Evolutionary conservation across 64 coral and sea anemone genomes (phyloP), one percentile per base, ranked within the genome.

Genomic region (Platygyra sinensis): DNA sequence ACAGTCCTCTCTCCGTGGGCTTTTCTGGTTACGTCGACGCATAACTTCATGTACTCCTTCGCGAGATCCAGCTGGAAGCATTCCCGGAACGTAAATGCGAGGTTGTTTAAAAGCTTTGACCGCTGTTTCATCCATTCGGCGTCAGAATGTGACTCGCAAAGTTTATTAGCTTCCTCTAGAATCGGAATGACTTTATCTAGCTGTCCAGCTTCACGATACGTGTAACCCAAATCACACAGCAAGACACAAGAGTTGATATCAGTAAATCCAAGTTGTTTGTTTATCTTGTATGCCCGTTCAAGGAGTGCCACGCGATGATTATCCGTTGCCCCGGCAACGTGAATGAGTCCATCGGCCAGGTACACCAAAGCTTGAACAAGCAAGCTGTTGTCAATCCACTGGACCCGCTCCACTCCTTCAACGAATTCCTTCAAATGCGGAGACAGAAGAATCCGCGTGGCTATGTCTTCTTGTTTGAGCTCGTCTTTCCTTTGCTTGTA

Each of bases 371-470:
- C 72, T 52, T 75, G 74, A n/a, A 80, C 72, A 81, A 94, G 74
- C 30, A 63, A 76, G 59, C 8, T 72, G 30, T 19, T 38, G 74
- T 89, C 76, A 77, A 42, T 12, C 59, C 11, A 67, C 25, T 52
- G 39, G 30, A 25, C 2, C 2, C 39, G 81, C 28, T 78, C 60
- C 30, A 59, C 77, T 64, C 30, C 87, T 52, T 62, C 77, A 62
- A 80, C 87, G 22, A 76, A 90, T 62, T 89, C 95, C 67, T 93
- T 92, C 18, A 96, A 72, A 62, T 96, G 95, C 5, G 95, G 91
- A 67, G 91, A 90, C 30, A 96, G 60, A 9, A 96, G 82, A 65
- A 93, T 96, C 62, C 88, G 86, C 5, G 52, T 93, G 4, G 80
- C 86, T 7, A 96, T 87, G 10, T 73, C 90, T 7, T 87, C 38